Evolutionary conservation across 1,140 invertebrate species (phyloP).

Genomic region (Pseudomyrmex sp.): DNA sequence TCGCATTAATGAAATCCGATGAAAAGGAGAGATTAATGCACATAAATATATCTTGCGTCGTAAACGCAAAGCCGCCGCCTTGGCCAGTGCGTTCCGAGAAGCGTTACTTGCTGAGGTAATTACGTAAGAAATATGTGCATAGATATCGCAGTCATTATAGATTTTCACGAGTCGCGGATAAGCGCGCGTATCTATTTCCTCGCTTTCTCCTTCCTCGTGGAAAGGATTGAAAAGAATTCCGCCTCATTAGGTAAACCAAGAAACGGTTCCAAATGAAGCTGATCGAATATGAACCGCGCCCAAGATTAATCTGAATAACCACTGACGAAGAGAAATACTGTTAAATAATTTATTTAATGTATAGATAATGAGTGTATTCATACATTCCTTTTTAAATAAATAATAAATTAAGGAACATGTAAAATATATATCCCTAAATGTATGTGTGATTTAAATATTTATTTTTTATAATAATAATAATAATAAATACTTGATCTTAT

Average conservation of each 20-base stretch:
- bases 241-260: constrained; percentile 61
- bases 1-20: constrained; percentile 73
- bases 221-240: constrained; percentile 47
- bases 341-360: constrained; percentile 6
- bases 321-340: not conserved
- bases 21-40: constrained; percentile 71
- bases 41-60: constrained; percentile 68
- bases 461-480: no score
- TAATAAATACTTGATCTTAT: no score
- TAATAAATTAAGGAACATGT: not conserved
- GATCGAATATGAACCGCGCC: constrained; percentile 42
- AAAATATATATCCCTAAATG: no score
- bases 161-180: constrained; percentile 50
- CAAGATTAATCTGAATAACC: not conserved
- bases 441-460: no score
- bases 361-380: constrained; percentile 59
- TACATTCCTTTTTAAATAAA: no score
- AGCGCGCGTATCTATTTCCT: constrained; percentile 48
- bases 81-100: constrained; percentile 56
- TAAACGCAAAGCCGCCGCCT: constrained; percentile 58
- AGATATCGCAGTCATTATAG: constrained; percentile 70
- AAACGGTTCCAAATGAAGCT: constrained; percentile 42
- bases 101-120: constrained; percentile 66
- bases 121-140: constrained; percentile 74
- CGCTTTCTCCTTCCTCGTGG: constrained; percentile 36